Percentiles rank a stretch among this genome's conserved stretches.
These are phyloP conservation scores for Drosophila borborema DNA, from an alignment of 2,888 invertebrate genomes.

Conservation along the genomic window DNA sequence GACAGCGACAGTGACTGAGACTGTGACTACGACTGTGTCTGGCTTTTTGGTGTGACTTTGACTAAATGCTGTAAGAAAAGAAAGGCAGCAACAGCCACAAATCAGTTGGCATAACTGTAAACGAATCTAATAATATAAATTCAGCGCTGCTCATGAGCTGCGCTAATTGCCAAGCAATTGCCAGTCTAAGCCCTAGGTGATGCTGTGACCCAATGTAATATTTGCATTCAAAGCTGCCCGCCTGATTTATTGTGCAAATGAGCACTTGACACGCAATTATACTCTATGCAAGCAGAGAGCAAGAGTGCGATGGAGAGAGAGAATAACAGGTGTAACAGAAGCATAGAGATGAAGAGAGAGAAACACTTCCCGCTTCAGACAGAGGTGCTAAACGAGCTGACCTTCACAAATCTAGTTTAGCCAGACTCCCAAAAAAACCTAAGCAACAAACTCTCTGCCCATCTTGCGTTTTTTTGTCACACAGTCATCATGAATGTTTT, in stretches of 20 bases:
- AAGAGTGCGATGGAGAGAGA: background rate
- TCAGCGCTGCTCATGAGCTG: conserved; percentile 58
- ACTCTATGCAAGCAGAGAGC: conserved; percentile 24
- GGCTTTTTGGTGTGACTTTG: conserved; percentile 69
- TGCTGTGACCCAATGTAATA: conserved; percentile 31
- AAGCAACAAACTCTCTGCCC: conserved; percentile 14
- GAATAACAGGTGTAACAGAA: background rate
- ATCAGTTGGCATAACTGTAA: conserved; percentile 73
- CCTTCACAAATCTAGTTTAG: conserved; percentile 72
- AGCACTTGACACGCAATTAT: conserved; percentile 65
- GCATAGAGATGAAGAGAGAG: conserved; percentile 7
- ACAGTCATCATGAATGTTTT: conserved; percentile 51
- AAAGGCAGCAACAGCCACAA: conserved; percentile 68
- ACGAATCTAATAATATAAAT: conserved; percentile 75
- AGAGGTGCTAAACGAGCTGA: conserved; percentile 65
- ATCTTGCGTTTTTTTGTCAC: conserved; percentile 45
- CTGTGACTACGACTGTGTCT: conserved; percentile 17
- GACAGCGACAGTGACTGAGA: background rate
- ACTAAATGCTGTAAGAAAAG: conserved; percentile 71
- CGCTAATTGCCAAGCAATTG: conserved; percentile 61
- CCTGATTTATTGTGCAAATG: conserved; percentile 58
- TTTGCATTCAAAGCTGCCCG: conserved; percentile 50
- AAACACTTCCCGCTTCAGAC: conserved; percentile 7
- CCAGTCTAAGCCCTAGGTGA: background rate
- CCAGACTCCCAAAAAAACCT: conserved; percentile 20